Evolutionary conservation across 1,140 invertebrate genomes (phyloP).

Genomic region (Cyphomyrmex costatus): DNA sequence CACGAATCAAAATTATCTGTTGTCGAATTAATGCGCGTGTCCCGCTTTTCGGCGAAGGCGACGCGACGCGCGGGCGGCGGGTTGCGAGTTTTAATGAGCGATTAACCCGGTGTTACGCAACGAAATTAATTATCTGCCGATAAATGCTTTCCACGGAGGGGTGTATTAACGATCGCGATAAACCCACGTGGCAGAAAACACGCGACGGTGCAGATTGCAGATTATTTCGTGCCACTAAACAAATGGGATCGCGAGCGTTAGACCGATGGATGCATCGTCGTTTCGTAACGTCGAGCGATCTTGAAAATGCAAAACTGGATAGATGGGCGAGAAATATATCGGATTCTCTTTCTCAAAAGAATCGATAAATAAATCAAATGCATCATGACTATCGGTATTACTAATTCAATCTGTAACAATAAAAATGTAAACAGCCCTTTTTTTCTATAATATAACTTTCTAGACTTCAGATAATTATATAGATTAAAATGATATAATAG

Average conservation of each 20-base stretch:
- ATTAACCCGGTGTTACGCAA: slow-evolving; percentile 75
- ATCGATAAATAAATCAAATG: neutral
- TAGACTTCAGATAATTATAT: neutral
- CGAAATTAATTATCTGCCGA: slow-evolving; percentile 82
- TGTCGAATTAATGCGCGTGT: slow-evolving; percentile 69
- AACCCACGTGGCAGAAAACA: slow-evolving; percentile 73
- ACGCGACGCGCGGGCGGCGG: slow-evolving; percentile 40
- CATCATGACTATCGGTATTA: neutral
- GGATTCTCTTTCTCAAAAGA: neutral
- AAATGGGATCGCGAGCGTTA: slow-evolving; percentile 27
- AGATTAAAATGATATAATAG: too few relatives aligned
- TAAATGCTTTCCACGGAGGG: slow-evolving; percentile 73
- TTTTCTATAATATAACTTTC: neutral
- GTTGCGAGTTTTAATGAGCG: slow-evolving; percentile 71
- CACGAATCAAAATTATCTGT: slow-evolving; percentile 58
- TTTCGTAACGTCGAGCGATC: neutral
- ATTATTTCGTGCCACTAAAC: slow-evolving; percentile 70
- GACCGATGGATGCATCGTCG: neutral
- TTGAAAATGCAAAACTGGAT: neutral
- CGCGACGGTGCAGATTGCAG: slow-evolving; percentile 74
- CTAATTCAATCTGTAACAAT: neutral
- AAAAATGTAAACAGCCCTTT: neutral
- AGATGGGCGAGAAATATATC: neutral
- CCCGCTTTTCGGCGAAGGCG: slow-evolving; percentile 57
- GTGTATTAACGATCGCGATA: slow-evolving; percentile 78